phyloP scores from a whole-genome alignment of 2,888 invertebrate genomes.

The Caenorhabditis imperialis region DNA sequence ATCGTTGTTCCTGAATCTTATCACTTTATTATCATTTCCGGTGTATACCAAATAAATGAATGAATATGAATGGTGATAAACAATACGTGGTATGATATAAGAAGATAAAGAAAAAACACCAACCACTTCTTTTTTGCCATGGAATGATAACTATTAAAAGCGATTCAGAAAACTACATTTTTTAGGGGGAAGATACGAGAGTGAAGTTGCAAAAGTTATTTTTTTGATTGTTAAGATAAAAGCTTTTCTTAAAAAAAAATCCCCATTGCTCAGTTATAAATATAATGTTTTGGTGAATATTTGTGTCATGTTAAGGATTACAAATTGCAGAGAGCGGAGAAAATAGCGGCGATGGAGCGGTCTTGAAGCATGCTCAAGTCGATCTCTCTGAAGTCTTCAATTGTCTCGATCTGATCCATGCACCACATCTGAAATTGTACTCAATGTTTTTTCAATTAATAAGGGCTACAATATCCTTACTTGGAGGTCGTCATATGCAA shows the following conservation, averaged over 20 bases:
- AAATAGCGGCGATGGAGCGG: not conserved
- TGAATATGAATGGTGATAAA: not conserved
- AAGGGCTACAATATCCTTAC: not conserved
- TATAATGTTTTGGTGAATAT: no score
- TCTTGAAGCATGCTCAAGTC: not conserved
- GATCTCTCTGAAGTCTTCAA: not conserved
- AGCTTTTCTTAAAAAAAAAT: no score
- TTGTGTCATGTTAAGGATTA: no score
- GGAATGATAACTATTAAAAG: slow-evolving; percentile 21
- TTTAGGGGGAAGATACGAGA: no score
- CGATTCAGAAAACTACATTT: no score
- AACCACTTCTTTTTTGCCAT: slow-evolving; percentile 30
- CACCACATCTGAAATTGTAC: not conserved
- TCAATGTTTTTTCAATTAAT: not conserved
- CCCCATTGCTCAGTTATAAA: no score
- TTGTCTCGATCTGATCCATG: not conserved
- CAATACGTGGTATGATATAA: not conserved
- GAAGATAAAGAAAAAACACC: slow-evolving; percentile 17
- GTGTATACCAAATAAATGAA: slow-evolving; percentile 23
- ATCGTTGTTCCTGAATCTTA: slow-evolving; percentile 6
- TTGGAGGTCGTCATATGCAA: slow-evolving; percentile 5
- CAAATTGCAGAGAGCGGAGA: not conserved
- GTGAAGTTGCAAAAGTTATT: no score
- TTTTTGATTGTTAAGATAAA: no score
- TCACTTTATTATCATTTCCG: slow-evolving; percentile 17